A percentile compares a stretch with the other conserved stretches of the same genome.
Evolutionary conservation across 2,797 vertebrate genomes (phyloP).

Genomic region (Spinus olivaceus): DNA sequence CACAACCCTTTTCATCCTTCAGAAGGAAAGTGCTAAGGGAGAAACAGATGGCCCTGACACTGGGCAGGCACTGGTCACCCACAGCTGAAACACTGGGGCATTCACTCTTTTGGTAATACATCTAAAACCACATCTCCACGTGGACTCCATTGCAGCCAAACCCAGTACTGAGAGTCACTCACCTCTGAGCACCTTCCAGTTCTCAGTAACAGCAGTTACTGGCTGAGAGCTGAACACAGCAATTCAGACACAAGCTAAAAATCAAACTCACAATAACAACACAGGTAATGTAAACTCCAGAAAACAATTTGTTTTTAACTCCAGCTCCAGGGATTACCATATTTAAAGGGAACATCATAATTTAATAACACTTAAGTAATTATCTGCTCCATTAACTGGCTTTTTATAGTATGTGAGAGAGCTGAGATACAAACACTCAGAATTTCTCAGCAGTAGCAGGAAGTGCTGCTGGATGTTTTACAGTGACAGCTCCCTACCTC

Average conservation of each 20-base stretch:
- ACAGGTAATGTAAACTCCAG: neutral
- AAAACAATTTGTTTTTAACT: neutral
- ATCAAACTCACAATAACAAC: neutral
- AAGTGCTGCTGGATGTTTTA: neutral
- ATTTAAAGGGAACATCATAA: neutral
- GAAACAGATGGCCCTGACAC: neutral
- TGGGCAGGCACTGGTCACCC: neutral
- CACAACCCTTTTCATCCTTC: neutral
- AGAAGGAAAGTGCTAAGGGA: neutral
- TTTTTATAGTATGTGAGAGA: neutral
- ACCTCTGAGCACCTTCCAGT: neutral
- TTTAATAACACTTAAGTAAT: neutral
- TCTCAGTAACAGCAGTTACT: neutral
- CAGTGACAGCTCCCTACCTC: constrained; percentile 42
- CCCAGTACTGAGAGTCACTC: neutral
- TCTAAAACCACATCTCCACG: neutral
- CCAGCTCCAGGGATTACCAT: neutral
- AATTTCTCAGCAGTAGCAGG: neutral
- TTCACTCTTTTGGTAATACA: neutral
- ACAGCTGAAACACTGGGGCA: neutral
- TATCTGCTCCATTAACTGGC: neutral
- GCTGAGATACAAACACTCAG: neutral
- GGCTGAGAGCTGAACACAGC: neutral
- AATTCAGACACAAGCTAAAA: neutral
- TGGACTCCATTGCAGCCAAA: neutral